Percentiles rank a stretch among this genome's conserved stretches.
phyloP scores from a whole-genome alignment of 1,140 invertebrate genomes.

The Drosophila triauraria region DNA sequence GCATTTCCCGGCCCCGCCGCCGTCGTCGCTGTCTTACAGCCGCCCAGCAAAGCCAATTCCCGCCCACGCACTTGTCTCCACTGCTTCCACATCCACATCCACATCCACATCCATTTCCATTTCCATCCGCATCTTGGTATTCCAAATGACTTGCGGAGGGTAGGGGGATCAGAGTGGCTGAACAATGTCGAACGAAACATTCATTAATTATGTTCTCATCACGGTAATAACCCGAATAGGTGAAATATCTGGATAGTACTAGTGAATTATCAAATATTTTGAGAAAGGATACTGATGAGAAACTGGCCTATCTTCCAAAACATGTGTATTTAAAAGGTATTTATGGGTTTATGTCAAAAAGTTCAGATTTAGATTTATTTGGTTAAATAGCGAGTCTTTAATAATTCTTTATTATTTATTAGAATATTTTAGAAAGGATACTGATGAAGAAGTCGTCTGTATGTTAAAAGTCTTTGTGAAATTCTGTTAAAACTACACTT shows the following conservation, averaged over 20 bases:
- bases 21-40: background rate
- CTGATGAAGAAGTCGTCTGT: no score
- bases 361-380: no score
- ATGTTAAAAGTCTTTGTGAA: no score
- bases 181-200: slow-evolving; percentile 28
- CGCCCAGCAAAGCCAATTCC: slow-evolving; percentile 51
- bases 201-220: slow-evolving; percentile 39
- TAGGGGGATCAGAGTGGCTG: slow-evolving; percentile 8
- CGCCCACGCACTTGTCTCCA: slow-evolving; percentile 53
- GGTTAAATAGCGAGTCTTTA: no score
- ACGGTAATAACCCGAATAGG: slow-evolving; percentile 21
- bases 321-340: no score
- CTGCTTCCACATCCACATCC: slow-evolving; percentile 6
- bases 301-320: no score
- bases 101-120: slow-evolving; percentile 17
- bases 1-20: slow-evolving; percentile 25
- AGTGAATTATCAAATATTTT: background rate
- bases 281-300: no score
- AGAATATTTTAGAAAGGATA: no score
- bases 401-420: no score
- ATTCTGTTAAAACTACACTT: background rate
- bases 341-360: no score
- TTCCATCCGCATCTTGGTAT: slow-evolving; percentile 31
- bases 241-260: background rate
- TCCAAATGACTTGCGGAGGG: slow-evolving; percentile 21